Percentiles rank a stretch among this genome's conserved stretches.
These are phyloP conservation scores for Pachypsylla venusta DNA, from an alignment of 1,140 invertebrate species.

Conservation along the genomic window DNA sequence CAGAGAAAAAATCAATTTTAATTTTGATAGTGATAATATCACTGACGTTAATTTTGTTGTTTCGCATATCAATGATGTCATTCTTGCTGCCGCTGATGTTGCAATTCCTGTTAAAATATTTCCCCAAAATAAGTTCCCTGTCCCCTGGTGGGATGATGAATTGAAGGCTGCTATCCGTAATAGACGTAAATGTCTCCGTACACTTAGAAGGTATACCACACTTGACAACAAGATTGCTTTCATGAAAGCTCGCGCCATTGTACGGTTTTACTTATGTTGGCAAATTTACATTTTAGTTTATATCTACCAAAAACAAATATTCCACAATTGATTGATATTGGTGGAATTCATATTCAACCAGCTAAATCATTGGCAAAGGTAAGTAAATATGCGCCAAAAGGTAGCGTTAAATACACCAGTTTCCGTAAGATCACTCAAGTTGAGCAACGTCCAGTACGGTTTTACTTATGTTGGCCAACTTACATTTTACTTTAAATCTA, in stretches of 20 bases:
- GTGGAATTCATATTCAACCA: neutral
- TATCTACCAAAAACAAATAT: neutral
- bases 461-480: neutral
- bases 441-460: neutral
- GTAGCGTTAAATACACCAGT: too few species aligned
- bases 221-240: neutral
- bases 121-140: neutral
- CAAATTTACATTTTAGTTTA: neutral
- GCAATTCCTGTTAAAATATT: neutral
- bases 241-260: neutral
- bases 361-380: neutral
- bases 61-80: neutral
- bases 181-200: neutral
- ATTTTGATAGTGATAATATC: neutral
- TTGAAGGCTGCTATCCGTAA: neutral
- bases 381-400: too few species aligned
- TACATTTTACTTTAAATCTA: constrained; percentile 7
- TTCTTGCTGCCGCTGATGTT: neutral
- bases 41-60: neutral
- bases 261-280: neutral
- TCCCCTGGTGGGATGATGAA: neutral
- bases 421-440: too few species aligned
- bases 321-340: neutral
- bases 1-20: neutral
- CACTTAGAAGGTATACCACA: neutral